Base-by-base conservation (phyloP, 1,140 invertebrate genomes). In the Dysdera silvatica region DNA sequence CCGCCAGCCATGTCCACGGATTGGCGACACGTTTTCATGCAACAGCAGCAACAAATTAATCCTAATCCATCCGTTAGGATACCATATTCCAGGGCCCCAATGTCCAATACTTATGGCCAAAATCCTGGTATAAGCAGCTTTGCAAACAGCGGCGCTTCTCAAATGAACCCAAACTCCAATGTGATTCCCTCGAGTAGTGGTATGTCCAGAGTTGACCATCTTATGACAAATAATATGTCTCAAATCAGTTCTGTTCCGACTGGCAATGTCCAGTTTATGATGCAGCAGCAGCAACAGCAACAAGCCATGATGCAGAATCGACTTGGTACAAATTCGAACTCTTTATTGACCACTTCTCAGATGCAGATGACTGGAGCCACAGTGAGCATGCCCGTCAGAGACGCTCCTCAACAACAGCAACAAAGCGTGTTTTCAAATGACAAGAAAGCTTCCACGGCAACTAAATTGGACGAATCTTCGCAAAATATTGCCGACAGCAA, bases 1-100 rank as follows among this genome's bases (percentile, higher is more conserved):
- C 52, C 61, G n/a, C 48, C 62, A 20, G 32, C 23, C 5, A 52
- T 64, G 54, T 16, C 20, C 12, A 37, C 49, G 16, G 63, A 65
- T 6, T 65, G 63, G 63, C 35, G 63, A 8, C 60, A 62, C 26
- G 29, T 26, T 7, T 54, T 40, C 20, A 14, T 48, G 0, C 62
- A 65, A n/a, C 53, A 49, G 16, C 54, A 56, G 28, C 20, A 40
- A 16, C 48, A 53, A 18, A 32, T 41, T 5, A 43, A 43, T 48
- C 18, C 55, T 7, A 54, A 55, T 37, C 12, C 49, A n/a, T 37
- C 52, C 8, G 23, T 53, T 16, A 35, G 48, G 6, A 53, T 53
- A 28, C 10, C 49, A 8, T 61, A 26, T 7, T 49, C 59, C 7
- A 41, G 59, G 53, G 24, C 24, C 20, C 4, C 18, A 16, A 28